phyloP scores from a whole-genome alignment of 30 jellyfish, hydroid and myxozoan species.

The Cassiopea andromeda region DNA sequence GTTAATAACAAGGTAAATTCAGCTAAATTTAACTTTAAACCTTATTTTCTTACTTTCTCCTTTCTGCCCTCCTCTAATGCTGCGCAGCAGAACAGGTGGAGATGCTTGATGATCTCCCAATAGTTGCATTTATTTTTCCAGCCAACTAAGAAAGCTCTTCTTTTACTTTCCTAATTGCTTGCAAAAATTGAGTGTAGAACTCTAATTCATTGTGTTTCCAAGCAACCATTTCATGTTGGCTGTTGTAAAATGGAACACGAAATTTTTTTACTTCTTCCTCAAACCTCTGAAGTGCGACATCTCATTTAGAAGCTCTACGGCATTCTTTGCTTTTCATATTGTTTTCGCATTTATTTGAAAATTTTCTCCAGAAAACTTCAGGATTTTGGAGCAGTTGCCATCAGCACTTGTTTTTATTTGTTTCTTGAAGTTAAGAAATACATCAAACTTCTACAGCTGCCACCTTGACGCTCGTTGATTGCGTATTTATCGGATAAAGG shows the following conservation, averaged over 20 bases:
- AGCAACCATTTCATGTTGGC: slow-evolving; percentile 12
- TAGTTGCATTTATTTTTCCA: too few relatives aligned
- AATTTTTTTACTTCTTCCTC: slow-evolving; percentile 7
- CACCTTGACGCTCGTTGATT: slow-evolving; percentile 51
- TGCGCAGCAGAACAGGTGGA: too few relatives aligned
- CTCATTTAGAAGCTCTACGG: slow-evolving; percentile 15
- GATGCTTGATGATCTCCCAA: too few relatives aligned
- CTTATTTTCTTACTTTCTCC: too few relatives aligned
- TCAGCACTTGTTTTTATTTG: slow-evolving; percentile 40
- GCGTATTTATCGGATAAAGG: slow-evolving; percentile 38
- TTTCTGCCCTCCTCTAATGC: too few relatives aligned
- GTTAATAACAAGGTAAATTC: too few relatives aligned
- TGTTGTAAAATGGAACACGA: not conserved
- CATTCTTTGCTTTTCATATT: slow-evolving; percentile 19
- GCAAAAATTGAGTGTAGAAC: slow-evolving; percentile 23
- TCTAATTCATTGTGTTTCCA: slow-evolving; percentile 61
- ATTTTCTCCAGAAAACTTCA: slow-evolving; percentile 39
- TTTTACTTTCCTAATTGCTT: too few relatives aligned
- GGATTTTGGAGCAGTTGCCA: slow-evolving; percentile 51
- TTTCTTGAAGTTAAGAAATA: slow-evolving; percentile 2
- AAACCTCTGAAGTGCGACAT: not conserved
- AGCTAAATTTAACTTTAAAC: too few relatives aligned
- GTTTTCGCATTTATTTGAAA: slow-evolving; percentile 25
- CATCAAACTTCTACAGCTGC: slow-evolving; percentile 22
- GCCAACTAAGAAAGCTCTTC: too few relatives aligned